A percentile compares a stretch with the other conserved stretches of the same genome.
Conservation (phyloP, 2,888 invertebrate species). For the Drosophila falleni region DNA sequence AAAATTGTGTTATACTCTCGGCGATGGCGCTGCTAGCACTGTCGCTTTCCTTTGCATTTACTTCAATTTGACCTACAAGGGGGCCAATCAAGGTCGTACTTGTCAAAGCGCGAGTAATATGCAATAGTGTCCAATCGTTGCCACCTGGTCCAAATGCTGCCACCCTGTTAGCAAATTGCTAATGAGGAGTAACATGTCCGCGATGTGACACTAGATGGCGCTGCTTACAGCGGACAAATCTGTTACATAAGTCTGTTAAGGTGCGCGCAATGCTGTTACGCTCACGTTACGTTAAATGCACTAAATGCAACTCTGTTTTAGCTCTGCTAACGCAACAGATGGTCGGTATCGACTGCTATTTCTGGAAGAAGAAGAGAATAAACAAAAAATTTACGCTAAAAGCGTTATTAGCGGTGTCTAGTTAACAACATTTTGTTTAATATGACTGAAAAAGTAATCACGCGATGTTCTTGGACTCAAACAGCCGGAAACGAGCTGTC, state of each 20-base stretch:
- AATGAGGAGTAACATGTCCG: too few species aligned
- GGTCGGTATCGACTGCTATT: conserved; percentile 5
- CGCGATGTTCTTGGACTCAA: conserved; percentile 74
- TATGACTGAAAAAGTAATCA: conserved; percentile 57
- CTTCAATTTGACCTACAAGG: conserved; percentile 73
- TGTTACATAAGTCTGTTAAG: conserved; percentile 1
- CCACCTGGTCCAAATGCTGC: too few species aligned
- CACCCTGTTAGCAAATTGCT: too few species aligned
- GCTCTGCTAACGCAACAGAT: conserved; percentile 33
- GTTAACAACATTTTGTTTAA: neutral
- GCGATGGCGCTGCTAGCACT: conserved; percentile 61
- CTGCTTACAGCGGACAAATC: too few species aligned
- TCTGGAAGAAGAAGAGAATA: conserved; percentile 43
- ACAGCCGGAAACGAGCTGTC: conserved; percentile 72
- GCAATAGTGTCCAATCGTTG: too few species aligned
- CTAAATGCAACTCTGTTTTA: conserved; percentile 30
- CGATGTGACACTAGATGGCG: too few species aligned
- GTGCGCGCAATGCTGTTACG: conserved; percentile 20
- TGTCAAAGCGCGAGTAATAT: conserved; percentile 56
- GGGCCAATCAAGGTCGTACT: conserved; percentile 67
- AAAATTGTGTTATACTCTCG: conserved; percentile 60
- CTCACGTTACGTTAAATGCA: conserved; percentile 23
- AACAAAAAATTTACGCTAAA: conserved; percentile 42
- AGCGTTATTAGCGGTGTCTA: neutral
- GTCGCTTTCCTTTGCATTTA: conserved; percentile 64